These are phyloP conservation scores for Pseudochirops corinnae DNA, from an alignment of 2,797 vertebrate species.

Conservation along the genomic window DNA sequence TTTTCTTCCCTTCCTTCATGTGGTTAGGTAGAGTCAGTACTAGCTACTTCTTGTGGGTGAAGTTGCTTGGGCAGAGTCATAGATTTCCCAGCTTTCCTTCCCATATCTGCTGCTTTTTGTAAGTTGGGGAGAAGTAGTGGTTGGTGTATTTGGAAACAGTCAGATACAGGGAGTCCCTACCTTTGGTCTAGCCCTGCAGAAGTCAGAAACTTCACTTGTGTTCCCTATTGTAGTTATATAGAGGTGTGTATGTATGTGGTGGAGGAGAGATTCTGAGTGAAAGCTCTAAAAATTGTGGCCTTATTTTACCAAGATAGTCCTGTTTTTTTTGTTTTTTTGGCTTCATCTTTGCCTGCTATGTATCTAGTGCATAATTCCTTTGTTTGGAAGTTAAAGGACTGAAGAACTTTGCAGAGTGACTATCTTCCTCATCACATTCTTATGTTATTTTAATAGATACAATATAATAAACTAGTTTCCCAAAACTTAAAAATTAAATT, in stretches of 20 bases:
- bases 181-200: not conserved
- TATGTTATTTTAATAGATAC: not conserved
- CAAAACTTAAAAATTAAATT: not conserved
- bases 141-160: not conserved
- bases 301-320: not conserved
- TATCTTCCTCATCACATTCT: not conserved
- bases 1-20: not conserved
- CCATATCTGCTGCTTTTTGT: not conserved
- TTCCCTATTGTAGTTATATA: not conserved
- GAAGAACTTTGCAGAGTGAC: not conserved
- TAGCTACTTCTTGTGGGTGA: not conserved
- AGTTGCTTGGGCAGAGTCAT: not conserved
- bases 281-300: not conserved
- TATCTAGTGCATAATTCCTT: not conserved
- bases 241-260: not conserved
- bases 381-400: not conserved
- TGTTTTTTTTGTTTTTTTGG: not conserved
- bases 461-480: not conserved
- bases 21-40: not conserved
- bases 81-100: not conserved
- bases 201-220: not conserved
- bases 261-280: not conserved
- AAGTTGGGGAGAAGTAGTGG: not conserved
- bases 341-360: not conserved
- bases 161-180: not conserved